Percentiles rank a stretch among this genome's conserved stretches.
These are phyloP conservation scores for Engystomops pustulosus DNA, from an alignment of 2,113 vertebrate species.

Conservation along the genomic window DNA sequence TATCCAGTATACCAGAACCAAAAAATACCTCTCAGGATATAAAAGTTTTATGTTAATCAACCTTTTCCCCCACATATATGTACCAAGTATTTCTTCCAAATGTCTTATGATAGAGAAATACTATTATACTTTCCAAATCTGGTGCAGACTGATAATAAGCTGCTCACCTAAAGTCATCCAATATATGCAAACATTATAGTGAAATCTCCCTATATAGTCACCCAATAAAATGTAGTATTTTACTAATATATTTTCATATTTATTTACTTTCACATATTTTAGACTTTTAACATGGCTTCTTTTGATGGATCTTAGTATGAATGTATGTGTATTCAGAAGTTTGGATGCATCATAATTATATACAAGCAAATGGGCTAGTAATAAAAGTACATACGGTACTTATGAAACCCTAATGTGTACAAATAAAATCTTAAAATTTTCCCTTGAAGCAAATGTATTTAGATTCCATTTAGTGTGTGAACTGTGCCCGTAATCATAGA, in stretches of 20 bases:
- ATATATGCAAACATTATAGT: neutral
- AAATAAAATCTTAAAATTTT: too few relatives aligned
- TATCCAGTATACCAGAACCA: neutral
- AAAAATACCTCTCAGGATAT: neutral
- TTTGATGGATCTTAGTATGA: neutral
- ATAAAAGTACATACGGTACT: too few relatives aligned
- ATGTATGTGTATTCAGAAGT: neutral
- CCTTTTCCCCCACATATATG: neutral
- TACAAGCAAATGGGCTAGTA: too few relatives aligned
- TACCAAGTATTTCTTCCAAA: neutral
- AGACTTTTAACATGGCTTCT: neutral
- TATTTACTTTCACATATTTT: neutral
- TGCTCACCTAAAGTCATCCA: neutral
- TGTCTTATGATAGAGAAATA: neutral
- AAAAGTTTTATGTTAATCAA: slow-evolving; percentile 1
- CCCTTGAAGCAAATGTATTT: too few relatives aligned
- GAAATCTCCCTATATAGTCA: neutral
- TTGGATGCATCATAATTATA: too few relatives aligned
- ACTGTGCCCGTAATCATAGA: too few relatives aligned
- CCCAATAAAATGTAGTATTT: neutral
- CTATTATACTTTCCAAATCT: neutral
- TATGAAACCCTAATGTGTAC: too few relatives aligned
- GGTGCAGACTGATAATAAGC: too few relatives aligned
- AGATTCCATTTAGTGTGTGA: too few relatives aligned
- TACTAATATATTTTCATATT: neutral